Percentiles rank a stretch among this genome's conserved stretches.
These are phyloP conservation scores for Protosalanx chinensis DNA, from an alignment of 2,797 vertebrate genomes.

Conservation along the genomic window DNA sequence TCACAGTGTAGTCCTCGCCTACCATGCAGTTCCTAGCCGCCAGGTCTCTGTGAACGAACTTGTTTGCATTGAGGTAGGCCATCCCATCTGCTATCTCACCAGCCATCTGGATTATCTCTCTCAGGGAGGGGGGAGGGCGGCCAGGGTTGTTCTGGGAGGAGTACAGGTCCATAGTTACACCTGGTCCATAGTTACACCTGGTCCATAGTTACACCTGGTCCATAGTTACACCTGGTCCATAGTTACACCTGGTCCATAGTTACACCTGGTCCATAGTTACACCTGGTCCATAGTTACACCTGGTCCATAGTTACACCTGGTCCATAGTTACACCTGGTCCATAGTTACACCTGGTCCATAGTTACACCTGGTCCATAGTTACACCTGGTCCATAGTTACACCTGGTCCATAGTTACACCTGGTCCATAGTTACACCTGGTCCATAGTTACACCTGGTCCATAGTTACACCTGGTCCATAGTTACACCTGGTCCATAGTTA, in stretches of 20 bases:
- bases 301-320: neutral
- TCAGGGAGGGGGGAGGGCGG: conserved; percentile 82
- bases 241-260: neutral
- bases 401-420: neutral
- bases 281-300: neutral
- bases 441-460: neutral
- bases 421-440: neutral
- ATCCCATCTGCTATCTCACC: conserved; percentile 96
- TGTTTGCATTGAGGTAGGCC: conserved; percentile 98
- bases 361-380: neutral
- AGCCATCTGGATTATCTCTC: conserved; percentile 95
- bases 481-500: neutral
- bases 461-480: neutral
- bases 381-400: neutral
- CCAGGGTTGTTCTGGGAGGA: conserved; percentile 85
- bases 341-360: too few species aligned
- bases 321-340: too few species aligned
- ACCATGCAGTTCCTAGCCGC: conserved; percentile 99
- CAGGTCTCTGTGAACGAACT: conserved; percentile 95
- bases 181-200: neutral
- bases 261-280: neutral
- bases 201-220: neutral
- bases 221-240: neutral
- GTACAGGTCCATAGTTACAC: neutral
- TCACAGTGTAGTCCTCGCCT: conserved; percentile 90